A percentile compares a stretch with the other conserved stretches of the same genome.
These are phyloP conservation scores for Chironomus tentans DNA, from an alignment of 2,888 invertebrate genomes.

Conservation along the genomic window DNA sequence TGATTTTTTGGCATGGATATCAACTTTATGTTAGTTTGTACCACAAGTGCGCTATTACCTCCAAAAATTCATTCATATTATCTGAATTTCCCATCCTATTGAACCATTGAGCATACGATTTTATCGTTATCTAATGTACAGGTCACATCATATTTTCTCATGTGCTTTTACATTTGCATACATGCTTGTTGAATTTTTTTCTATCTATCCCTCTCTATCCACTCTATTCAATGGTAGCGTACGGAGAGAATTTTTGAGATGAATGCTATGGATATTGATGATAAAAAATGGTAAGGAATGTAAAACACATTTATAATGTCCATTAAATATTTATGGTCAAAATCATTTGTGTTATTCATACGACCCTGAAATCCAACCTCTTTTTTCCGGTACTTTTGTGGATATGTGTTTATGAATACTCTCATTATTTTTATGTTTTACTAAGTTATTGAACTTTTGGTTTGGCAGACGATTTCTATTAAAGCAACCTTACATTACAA, in stretches of 20 bases:
- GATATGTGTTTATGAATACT: no score
- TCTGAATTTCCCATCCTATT: neutral
- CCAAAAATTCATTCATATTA: neutral
- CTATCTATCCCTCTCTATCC: neutral
- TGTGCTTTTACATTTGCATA: neutral
- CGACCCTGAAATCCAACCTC: neutral
- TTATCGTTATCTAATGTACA: neutral
- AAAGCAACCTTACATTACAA: no score
- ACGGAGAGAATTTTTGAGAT: neutral
- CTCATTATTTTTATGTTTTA: neutral
- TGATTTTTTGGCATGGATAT: no score
- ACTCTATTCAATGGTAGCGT: neutral
- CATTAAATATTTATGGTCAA: conserved; percentile 23
- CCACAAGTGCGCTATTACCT: neutral
- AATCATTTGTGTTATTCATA: conserved; percentile 12
- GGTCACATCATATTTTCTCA: conserved; percentile 3
- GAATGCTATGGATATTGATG: neutral
- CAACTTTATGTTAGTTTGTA: no score
- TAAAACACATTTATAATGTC: conserved; percentile 20
- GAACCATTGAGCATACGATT: neutral
- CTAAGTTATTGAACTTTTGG: neutral
- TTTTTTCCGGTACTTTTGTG: neutral
- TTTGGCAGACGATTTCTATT: no score
- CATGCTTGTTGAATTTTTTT: neutral
- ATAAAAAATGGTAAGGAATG: conserved; percentile 1